phyloP scores from a whole-genome alignment of 2,113 vertebrate genomes.

The Ictidomys tridecemlineatus region DNA sequence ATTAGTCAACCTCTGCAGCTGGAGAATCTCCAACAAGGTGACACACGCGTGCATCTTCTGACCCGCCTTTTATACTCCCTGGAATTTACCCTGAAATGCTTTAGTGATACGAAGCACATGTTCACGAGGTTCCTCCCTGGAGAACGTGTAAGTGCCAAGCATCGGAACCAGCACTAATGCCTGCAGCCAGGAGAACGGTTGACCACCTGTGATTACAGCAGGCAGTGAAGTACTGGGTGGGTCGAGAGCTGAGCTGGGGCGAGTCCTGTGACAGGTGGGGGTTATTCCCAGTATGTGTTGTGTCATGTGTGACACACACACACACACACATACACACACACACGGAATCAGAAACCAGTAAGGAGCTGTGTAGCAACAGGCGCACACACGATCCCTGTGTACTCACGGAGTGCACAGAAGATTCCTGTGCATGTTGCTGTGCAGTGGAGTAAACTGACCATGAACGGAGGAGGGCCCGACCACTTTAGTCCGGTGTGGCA shows the following conservation, averaged over 20 bases:
- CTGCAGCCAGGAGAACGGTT: not conserved
- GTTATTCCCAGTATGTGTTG: not conserved
- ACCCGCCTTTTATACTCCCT: not conserved
- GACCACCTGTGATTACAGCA: not conserved
- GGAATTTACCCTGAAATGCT: not conserved
- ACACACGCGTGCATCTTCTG: too few species aligned
- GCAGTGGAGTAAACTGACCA: too few species aligned
- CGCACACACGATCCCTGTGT: too few species aligned
- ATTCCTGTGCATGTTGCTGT: not conserved
- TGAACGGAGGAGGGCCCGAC: accelerated
- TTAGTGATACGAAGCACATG: not conserved
- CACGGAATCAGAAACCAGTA: not conserved
- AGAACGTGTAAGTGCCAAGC: not conserved
- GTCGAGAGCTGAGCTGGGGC: not conserved
- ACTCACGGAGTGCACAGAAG: not conserved
- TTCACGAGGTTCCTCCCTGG: not conserved
- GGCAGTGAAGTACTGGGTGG: too few species aligned
- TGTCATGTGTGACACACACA: not conserved
- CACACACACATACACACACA: not conserved
- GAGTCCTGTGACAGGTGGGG: not conserved
- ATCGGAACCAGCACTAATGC: not conserved
- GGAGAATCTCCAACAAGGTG: not conserved
- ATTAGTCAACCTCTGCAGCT: not conserved
- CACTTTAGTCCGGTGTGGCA: too few species aligned
- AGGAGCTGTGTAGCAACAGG: not conserved